Conservation (phyloP, 2,797 vertebrate species). For the Enteromius viviparus region DNA sequence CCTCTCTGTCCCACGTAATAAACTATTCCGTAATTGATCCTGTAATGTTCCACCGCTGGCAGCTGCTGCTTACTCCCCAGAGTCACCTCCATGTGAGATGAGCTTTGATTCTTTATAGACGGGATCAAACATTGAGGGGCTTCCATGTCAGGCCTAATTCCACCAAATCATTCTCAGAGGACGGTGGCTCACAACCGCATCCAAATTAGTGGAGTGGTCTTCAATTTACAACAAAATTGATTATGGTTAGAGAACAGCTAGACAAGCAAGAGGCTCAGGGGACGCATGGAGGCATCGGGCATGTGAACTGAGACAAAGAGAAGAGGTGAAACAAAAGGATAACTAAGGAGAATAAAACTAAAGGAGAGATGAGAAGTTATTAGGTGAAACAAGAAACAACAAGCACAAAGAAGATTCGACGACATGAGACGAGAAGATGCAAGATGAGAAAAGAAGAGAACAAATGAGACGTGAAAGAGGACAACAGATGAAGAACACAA, state of each 20-base stretch:
- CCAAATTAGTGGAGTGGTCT: constrained; percentile 55
- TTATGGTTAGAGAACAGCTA: constrained; percentile 40
- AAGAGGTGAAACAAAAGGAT: too few species aligned
- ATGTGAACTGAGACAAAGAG: too few species aligned
- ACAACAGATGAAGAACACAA: neutral
- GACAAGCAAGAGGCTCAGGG: constrained; percentile 26
- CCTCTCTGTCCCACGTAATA: constrained; percentile 58
- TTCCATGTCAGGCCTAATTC: constrained; percentile 38
- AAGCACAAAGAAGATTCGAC: neutral
- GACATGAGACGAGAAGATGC: neutral
- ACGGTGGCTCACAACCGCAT: constrained; percentile 22
- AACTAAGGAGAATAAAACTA: too few species aligned
- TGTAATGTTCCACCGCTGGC: constrained; percentile 36
- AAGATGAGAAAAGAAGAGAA: neutral
- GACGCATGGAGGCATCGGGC: neutral
- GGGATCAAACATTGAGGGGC: constrained; percentile 44
- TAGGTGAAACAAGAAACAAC: neutral
- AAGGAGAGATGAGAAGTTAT: neutral
- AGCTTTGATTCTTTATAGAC: constrained; percentile 49
- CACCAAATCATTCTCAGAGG: constrained; percentile 51
- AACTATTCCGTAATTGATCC: constrained; percentile 54
- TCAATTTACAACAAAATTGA: constrained; percentile 56
- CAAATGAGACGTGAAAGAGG: neutral
- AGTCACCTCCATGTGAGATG: constrained; percentile 44
- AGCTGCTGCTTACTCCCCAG: constrained; percentile 43